Conservation (phyloP, 1,140 invertebrate genomes). For the Aphaenogaster floridana region DNA sequence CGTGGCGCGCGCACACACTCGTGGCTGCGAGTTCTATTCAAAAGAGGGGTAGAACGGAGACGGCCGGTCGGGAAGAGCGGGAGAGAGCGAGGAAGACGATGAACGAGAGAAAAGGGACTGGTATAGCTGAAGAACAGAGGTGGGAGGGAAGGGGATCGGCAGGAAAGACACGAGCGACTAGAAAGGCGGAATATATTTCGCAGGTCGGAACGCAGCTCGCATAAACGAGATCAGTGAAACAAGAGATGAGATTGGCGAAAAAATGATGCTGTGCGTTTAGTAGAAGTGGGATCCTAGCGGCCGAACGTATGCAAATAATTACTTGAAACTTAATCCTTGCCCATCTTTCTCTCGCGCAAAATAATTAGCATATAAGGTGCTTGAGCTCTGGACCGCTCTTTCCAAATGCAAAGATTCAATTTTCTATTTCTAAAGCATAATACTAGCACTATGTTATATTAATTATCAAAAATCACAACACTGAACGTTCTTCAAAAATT, state of each 20-base stretch:
- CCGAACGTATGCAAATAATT: slow-evolving; percentile 41
- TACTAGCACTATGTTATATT: neutral
- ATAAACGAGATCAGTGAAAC: slow-evolving; percentile 43
- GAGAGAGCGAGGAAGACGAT: neutral
- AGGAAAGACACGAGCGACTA: slow-evolving; percentile 41
- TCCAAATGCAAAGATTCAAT: neutral
- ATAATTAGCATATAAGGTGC: neutral
- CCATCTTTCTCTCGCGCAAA: neutral
- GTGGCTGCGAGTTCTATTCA: slow-evolving; percentile 38
- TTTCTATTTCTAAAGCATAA: neutral
- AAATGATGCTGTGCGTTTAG: slow-evolving; percentile 13
- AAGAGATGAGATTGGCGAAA: slow-evolving; percentile 13
- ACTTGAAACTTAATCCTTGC: slow-evolving; percentile 18
- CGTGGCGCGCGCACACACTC: slow-evolving; percentile 39
- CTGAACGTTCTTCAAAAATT: neutral
- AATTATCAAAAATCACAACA: neutral
- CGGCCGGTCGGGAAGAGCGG: neutral
- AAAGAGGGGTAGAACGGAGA: slow-evolving; percentile 21
- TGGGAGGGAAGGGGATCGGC: slow-evolving; percentile 14
- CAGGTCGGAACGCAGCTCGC: slow-evolving; percentile 21
- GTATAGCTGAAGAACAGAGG: slow-evolving; percentile 42
- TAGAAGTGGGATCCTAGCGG: neutral
- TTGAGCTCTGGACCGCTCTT: neutral
- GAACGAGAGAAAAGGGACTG: slow-evolving; percentile 49
- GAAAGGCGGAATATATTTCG: slow-evolving; percentile 67